These are phyloP conservation scores for Leptopilina boulardi DNA, from an alignment of 1,140 invertebrate genomes.

Conservation along the genomic window DNA sequence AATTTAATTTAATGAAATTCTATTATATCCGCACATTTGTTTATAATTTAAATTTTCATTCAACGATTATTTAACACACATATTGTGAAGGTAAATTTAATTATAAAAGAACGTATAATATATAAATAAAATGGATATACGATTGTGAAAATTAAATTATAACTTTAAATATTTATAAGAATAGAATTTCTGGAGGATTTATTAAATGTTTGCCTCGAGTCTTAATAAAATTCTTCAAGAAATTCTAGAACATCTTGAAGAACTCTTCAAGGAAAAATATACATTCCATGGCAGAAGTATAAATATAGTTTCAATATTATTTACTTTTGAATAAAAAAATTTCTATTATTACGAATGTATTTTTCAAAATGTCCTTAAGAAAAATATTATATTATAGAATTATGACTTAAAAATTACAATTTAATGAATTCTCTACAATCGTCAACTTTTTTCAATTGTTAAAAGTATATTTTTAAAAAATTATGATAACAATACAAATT, in stretches of 20 bases:
- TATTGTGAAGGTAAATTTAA: too few species aligned
- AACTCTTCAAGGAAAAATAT: constrained; percentile 13
- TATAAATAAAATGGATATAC: not conserved
- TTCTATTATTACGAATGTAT: too few species aligned
- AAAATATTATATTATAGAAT: too few species aligned
- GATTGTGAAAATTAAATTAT: not conserved
- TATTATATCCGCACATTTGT: not conserved
- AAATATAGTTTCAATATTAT: not conserved
- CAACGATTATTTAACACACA: not conserved
- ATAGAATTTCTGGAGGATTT: not conserved
- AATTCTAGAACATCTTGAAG: not conserved
- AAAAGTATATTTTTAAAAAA: too few species aligned
- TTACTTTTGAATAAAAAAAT: too few species aligned
- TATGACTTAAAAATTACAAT: too few species aligned
- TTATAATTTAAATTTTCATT: not conserved
- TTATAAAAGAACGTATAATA: too few species aligned
- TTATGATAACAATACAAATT: too few species aligned
- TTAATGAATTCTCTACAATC: too few species aligned
- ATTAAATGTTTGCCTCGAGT: constrained; percentile 9
- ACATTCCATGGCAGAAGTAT: not conserved
- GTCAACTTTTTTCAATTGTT: too few species aligned
- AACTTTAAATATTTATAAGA: not conserved
- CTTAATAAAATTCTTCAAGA: constrained; percentile 5
- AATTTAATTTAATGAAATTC: not conserved
- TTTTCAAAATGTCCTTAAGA: too few species aligned